Base-by-base conservation (phyloP, 2,888 invertebrate species). In the Willowsia nigromaculata region DNA sequence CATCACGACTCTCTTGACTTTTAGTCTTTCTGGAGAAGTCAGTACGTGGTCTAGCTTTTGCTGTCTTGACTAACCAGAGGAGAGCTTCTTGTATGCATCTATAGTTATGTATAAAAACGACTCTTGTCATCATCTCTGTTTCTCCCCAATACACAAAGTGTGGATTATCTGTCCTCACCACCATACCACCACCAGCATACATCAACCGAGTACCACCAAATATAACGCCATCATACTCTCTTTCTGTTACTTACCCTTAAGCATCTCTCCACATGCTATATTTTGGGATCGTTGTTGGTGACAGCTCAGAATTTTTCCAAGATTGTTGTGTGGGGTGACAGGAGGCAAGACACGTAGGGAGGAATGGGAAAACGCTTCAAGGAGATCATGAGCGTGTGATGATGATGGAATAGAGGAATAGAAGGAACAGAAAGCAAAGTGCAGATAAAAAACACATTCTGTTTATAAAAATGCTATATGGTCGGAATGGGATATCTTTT, bases 271-370 rank as follows among this genome's bases (percentile, higher is more conserved):
- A 62, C 59, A 22, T 62, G n/a, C 56, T 71, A 71, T n/a, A n/a
- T 87, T 71, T 81, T 78, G 27, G 22, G 87, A 56, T 71, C 47
- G 87, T 30, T 82, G 71, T 82, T 74, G 74, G 81, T 87, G 87
- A 87, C 87, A 87, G 87, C 82, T 62, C 71, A 65, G 87, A 87
- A 74, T 87, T 87, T 86, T 87, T 82, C 71, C 87, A 81, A 87
- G 82, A 82, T 82, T 87, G 71, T 53, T 87, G n/a, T n/a, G n/a
- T n/a, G 71, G 87, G 82, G 82, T 87, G 87, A 87, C 87, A 82
- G 87, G 87, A 87, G 87, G 82, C 47, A 82, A 47, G 81, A 50
- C 56, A 50, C 56, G 7, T 37, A 68, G 11, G 27, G 40, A 53
- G 53, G 33, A 78, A 50, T 47, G 82, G 71, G 87, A 82, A 68